Evolutionary conservation across 2,888 invertebrate species (phyloP).

Genomic region (Nemotelus pantherinus): DNA sequence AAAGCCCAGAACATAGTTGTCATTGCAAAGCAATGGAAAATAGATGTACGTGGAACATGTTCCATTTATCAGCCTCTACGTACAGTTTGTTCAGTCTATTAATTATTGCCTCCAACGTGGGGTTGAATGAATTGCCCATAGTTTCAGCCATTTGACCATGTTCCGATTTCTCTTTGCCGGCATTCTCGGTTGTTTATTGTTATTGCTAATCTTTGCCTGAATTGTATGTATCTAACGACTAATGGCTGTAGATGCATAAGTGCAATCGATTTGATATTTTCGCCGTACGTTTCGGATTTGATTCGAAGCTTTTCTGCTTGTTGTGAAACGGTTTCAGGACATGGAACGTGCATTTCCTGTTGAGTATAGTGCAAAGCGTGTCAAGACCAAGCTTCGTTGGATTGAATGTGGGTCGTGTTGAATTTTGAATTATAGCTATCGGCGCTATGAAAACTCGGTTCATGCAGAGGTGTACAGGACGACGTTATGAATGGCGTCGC

Average conservation of each 20-base stretch:
- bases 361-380: background rate
- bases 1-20: no score
- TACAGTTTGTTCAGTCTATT: no score
- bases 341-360: background rate
- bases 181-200: background rate
- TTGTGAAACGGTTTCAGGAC: background rate
- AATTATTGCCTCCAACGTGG: background rate
- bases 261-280: background rate
- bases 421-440: background rate
- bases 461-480: no score
- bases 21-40: no score
- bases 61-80: no score
- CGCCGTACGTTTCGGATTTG: background rate
- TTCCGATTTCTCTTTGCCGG: slow-evolving; percentile 1
- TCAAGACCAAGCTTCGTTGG: background rate
- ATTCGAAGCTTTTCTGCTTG: background rate
- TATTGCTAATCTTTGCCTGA: background rate
- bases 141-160: slow-evolving; percentile 1
- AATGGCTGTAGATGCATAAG: background rate
- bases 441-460: background rate
- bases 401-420: background rate
- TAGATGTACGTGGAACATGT: no score
- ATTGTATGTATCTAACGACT: background rate
- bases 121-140: background rate
- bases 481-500: no score